Conservation (phyloP, 2,113 vertebrate species). For the Tragelaphus scriptus region DNA sequence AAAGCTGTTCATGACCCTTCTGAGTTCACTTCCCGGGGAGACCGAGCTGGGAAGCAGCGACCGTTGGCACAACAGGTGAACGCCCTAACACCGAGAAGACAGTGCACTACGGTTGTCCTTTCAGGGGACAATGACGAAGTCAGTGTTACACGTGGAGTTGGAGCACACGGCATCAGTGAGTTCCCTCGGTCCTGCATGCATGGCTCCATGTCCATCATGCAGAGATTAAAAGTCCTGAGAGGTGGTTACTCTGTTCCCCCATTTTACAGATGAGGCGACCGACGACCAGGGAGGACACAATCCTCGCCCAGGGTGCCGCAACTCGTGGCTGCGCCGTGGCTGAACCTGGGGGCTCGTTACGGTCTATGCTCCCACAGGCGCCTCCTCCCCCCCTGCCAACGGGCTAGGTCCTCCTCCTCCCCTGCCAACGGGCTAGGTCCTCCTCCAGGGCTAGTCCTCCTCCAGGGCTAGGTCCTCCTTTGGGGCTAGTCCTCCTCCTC, state of each 20-base stretch:
- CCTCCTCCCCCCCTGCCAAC: neutral
- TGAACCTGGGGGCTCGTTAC: neutral
- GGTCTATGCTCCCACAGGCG: neutral
- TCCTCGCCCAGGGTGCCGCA: too few species aligned
- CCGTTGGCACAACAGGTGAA: neutral
- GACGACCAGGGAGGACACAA: neutral
- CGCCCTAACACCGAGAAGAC: neutral
- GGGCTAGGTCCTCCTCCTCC: neutral
- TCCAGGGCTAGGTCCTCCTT: too few species aligned
- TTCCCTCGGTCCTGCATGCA: neutral
- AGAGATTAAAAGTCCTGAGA: neutral
- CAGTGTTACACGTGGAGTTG: neutral
- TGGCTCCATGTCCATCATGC: neutral
- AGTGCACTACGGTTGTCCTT: rapidly evolving
- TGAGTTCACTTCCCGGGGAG: neutral
- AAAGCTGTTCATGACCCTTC: too few species aligned
- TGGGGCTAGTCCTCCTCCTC: neutral
- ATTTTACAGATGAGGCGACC: neutral
- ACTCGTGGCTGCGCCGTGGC: rapidly evolving
- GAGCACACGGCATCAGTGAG: neutral
- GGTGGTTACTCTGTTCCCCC: neutral
- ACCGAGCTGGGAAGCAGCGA: neutral
- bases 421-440: too few species aligned
- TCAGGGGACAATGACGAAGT: neutral
- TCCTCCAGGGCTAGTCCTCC: too few species aligned